Percentiles rank a stretch among this genome's conserved stretches.
phyloP scores from a whole-genome alignment of 1,140 invertebrate genomes.

The Temnothorax longispinosus region DNA sequence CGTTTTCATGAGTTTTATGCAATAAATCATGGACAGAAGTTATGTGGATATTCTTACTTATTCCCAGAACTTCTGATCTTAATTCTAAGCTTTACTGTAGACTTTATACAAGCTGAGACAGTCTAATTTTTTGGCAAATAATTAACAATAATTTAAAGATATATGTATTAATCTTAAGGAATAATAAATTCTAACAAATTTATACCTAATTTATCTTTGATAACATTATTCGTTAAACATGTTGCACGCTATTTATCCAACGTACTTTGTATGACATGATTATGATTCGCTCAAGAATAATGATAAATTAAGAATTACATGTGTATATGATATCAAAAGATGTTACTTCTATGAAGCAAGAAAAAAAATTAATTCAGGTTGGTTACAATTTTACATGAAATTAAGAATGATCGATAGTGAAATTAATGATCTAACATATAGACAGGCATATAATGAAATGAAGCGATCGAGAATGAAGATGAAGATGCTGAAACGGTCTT shows the following conservation, averaged over 20 bases:
- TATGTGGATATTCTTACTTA: not conserved
- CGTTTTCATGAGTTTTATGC: not conserved
- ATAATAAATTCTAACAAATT: not conserved
- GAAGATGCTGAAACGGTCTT: conserved; percentile 44
- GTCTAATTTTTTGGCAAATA: not conserved
- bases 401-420: conserved; percentile 11
- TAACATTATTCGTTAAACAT: not conserved
- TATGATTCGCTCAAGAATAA: conserved; percentile 30
- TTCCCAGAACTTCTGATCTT: not conserved
- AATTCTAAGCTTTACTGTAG: not conserved
- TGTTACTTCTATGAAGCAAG: not conserved
- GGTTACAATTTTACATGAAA: not conserved
- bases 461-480: conserved; percentile 5
- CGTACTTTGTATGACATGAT: conserved; percentile 28
- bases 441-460: conserved; percentile 10
- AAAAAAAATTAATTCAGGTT: not conserved
- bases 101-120: not conserved
- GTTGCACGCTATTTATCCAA: not conserved
- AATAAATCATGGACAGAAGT: not conserved
- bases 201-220: not conserved
- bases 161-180: not conserved
- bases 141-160: not conserved
- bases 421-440: conserved; percentile 13
- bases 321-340: conserved; percentile 4
- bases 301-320: conserved; percentile 10